Evolutionary conservation across 2,113 vertebrate species (phyloP).

Genomic region (Globicephala melas): DNA sequence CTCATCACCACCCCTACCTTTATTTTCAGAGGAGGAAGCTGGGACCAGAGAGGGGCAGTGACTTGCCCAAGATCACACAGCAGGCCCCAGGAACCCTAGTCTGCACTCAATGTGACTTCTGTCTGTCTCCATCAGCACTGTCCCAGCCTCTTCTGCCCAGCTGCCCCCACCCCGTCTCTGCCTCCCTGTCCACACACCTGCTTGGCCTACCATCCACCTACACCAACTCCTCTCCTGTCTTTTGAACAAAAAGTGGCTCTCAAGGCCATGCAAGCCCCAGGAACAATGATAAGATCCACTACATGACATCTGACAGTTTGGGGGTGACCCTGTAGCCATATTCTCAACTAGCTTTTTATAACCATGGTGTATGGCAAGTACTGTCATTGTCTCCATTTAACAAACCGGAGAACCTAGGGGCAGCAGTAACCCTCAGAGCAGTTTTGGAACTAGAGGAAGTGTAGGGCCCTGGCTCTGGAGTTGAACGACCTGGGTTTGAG

Average conservation of each 20-base stretch:
- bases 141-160: background rate
- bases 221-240: background rate
- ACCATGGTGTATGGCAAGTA: too few species aligned
- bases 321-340: background rate
- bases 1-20: background rate
- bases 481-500: background rate
- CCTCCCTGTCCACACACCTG: background rate
- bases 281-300: background rate
- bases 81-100: too few species aligned
- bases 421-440: background rate
- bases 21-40: background rate
- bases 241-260: background rate
- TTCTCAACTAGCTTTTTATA: background rate
- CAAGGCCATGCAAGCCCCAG: background rate
- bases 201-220: background rate
- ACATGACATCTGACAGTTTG: rapidly evolving
- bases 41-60: background rate
- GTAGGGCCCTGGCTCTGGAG: background rate
- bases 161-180: background rate
- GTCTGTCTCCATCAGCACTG: too few species aligned
- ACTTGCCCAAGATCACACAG: background rate
- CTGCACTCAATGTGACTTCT: background rate
- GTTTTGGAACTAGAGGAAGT: background rate
- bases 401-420: background rate
- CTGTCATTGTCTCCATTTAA: background rate